Evolutionary conservation across 2,113 vertebrate genomes (phyloP).

Genomic region (Chaenocephalus aceratus): DNA sequence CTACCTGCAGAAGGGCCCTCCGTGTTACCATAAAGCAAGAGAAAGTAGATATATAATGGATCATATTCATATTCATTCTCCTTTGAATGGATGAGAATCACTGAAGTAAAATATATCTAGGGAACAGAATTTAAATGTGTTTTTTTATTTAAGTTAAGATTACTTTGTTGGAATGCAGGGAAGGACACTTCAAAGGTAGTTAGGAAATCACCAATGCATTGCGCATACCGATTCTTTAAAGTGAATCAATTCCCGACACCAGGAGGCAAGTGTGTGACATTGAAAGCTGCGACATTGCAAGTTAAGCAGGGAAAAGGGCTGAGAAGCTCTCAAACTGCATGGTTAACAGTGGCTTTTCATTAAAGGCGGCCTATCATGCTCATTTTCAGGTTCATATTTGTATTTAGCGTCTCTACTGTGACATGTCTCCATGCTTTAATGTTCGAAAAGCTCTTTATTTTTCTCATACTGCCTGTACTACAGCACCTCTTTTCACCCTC

Average conservation of each 20-base stretch:
- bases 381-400: no score
- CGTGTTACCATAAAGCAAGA: not conserved
- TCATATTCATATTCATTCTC: slow-evolving; percentile 5
- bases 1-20: not conserved
- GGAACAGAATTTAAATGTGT: not conserved
- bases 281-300: slow-evolving; percentile 16
- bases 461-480: no score
- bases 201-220: slow-evolving; percentile 13
- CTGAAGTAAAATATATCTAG: not conserved
- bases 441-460: no score
- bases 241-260: slow-evolving; percentile 34
- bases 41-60: not conserved
- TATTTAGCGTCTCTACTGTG: no score
- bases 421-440: no score
- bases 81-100: not conserved
- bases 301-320: not conserved
- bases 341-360: not conserved
- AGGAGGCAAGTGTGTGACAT: slow-evolving; percentile 14
- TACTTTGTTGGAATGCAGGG: not conserved
- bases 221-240: slow-evolving; percentile 12
- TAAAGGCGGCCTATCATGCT: no score
- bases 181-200: slow-evolving; percentile 35
- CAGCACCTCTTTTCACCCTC: no score
- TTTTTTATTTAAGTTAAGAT: not conserved
- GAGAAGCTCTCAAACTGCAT: not conserved